phyloP scores from a whole-genome alignment of 2,888 invertebrate genomes.

The Dromius quadrimaculatus region DNA sequence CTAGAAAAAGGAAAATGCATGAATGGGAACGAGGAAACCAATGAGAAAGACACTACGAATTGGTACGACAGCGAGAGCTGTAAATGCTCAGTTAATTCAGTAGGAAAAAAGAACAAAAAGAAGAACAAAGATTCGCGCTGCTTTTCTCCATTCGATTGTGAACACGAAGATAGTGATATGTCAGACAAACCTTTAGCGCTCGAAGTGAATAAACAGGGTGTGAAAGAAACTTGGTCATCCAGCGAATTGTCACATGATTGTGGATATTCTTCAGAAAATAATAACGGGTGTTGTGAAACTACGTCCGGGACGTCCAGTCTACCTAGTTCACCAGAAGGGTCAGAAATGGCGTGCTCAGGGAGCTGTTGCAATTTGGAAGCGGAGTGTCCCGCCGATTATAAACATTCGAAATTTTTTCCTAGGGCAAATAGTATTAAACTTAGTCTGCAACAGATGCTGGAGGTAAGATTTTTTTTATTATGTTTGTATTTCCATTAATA shows the following conservation, averaged over 20 bases:
- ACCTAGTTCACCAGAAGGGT: constrained; percentile 89
- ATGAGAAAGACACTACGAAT: constrained; percentile 28
- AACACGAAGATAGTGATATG: constrained; percentile 51
- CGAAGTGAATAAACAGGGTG: constrained; percentile 58
- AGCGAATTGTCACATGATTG: constrained; percentile 84
- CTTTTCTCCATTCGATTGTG: constrained; percentile 39
- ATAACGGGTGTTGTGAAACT: constrained; percentile 78
- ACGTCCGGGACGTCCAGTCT: constrained; percentile 80
- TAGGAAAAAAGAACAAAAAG: constrained; percentile 47
- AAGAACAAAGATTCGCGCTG: constrained; percentile 31
- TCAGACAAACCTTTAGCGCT: constrained; percentile 29
- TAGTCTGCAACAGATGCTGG: constrained; percentile 82
- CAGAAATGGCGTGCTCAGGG: constrained; percentile 90
- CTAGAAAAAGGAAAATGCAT: constrained; percentile 12
- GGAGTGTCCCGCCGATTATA: constrained; percentile 62
- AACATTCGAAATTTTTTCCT: constrained; percentile 61
- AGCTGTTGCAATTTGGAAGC: constrained; percentile 85
- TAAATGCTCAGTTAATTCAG: constrained; percentile 20
- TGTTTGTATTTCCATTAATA: no score
- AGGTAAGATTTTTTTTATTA: no score
- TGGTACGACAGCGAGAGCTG: constrained; percentile 43
- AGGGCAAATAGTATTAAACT: constrained; percentile 72
- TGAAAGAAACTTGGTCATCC: constrained; percentile 72
- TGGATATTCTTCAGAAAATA: constrained; percentile 89
- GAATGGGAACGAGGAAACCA: constrained; percentile 2